Conservation (phyloP, 2,113 vertebrate genomes). For the Chaenocephalus aceratus region DNA sequence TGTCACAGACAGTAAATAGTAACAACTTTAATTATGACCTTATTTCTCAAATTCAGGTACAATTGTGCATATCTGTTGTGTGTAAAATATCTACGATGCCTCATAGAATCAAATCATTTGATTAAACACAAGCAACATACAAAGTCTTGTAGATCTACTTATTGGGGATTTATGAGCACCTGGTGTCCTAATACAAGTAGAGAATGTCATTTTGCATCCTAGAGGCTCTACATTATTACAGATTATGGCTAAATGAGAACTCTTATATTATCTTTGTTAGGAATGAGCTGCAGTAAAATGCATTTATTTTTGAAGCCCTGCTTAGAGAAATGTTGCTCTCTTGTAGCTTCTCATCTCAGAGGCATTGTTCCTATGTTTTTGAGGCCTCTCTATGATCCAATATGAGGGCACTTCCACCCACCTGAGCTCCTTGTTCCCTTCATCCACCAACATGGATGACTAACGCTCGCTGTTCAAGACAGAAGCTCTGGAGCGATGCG, state of each 20-base stretch:
- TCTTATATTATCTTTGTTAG: conserved; percentile 21
- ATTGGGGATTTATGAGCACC: background rate
- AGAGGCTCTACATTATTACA: no score
- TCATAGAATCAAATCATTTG: conserved; percentile 43
- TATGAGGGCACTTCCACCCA: conserved; percentile 76
- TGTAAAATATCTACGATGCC: conserved; percentile 20
- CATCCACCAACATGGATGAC: conserved; percentile 79
- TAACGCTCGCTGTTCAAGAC: conserved; percentile 67
- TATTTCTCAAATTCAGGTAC: conserved; percentile 22
- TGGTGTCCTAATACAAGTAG: background rate
- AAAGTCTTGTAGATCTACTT: conserved; percentile 21
- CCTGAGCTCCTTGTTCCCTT: conserved; percentile 72
- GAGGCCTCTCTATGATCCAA: conserved; percentile 66
- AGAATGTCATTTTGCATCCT: background rate
- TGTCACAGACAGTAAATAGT: conserved; percentile 19
- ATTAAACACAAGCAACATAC: conserved; percentile 30
- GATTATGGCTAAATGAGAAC: conserved; percentile 15
- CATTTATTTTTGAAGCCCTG: conserved; percentile 41
- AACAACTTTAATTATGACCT: background rate
- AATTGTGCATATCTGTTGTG: conserved; percentile 26
- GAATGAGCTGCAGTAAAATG: conserved; percentile 33
- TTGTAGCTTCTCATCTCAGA: conserved; percentile 60
- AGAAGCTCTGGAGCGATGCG: conserved; percentile 54
- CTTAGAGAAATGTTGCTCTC: conserved; percentile 34
- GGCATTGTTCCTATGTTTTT: conserved; percentile 67